Percentiles rank a stretch among this genome's conserved stretches.
These are phyloP conservation scores for Orchesellides sinensis DNA, from an alignment of 2,888 invertebrate genomes.

Conservation along the genomic window DNA sequence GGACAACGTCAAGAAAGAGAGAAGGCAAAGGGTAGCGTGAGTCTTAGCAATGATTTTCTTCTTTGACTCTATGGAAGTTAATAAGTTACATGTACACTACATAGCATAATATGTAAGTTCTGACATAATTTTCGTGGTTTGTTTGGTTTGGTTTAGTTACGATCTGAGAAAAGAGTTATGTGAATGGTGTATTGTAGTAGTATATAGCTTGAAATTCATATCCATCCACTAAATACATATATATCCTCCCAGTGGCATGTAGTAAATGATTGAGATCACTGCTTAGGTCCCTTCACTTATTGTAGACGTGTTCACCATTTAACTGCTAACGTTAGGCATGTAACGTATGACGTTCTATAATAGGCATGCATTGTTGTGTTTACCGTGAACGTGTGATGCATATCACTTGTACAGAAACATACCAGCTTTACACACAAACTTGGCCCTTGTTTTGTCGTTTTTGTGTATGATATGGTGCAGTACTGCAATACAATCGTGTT, in stretches of 20 bases:
- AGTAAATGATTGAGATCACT: background rate
- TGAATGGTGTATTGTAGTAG: background rate
- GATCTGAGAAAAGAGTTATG: constrained; percentile 1
- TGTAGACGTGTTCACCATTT: background rate
- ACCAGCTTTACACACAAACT: background rate
- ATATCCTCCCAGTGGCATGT: background rate
- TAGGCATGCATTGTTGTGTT: too few species aligned
- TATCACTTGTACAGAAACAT: too few species aligned
- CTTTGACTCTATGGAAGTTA: constrained; percentile 8
- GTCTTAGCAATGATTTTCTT: background rate
- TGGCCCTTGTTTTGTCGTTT: constrained; percentile 12
- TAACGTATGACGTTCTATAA: too few species aligned
- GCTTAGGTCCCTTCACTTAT: constrained; percentile 22
- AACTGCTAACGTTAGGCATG: too few species aligned
- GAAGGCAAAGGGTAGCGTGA: constrained; percentile 9
- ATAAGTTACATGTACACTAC: too few species aligned
- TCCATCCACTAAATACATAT: too few species aligned
- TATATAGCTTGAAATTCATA: too few species aligned
- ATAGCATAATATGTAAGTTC: background rate
- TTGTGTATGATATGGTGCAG: constrained; percentile 14
- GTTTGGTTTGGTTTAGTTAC: background rate
- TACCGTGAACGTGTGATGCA: too few species aligned
- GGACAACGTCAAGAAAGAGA: background rate
- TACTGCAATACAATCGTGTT: constrained; percentile 3
- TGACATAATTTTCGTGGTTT: background rate